Conservation (phyloP, 1,140 invertebrate genomes). For the Diorhabda elongata region DNA sequence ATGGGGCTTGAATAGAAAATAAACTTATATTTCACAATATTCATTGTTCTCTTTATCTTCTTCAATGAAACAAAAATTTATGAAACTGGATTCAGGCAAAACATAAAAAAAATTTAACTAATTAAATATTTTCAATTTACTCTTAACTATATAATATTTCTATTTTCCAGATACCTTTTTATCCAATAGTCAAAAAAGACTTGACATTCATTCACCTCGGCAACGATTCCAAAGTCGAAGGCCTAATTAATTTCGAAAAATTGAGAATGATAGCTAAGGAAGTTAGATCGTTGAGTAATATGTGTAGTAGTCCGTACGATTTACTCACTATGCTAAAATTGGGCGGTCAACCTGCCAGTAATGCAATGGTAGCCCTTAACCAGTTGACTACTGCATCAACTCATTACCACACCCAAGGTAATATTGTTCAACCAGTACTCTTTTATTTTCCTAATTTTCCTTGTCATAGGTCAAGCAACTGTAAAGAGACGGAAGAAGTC, state of each 20-base stretch:
- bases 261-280: conserved; percentile 98
- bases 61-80: no score
- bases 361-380: conserved; percentile 84
- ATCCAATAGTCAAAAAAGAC: conserved; percentile 95
- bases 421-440: no score
- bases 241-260: conserved; percentile 97
- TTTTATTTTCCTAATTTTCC: not conserved
- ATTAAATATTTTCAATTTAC: not conserved
- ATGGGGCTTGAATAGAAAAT: no score
- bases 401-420: conserved; percentile 43
- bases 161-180: conserved; percentile 82
- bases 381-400: conserved; percentile 70
- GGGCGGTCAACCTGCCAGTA: conserved; percentile 79
- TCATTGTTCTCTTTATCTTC: no score
- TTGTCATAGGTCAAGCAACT: conserved; percentile 63
- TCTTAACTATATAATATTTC: not conserved
- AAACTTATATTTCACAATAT: no score
- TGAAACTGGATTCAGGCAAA: no score
- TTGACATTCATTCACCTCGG: conserved; percentile 96
- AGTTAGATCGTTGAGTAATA: conserved; percentile 87
- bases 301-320: conserved; percentile 93
- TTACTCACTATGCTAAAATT: conserved; percentile 78
- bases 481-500: conserved; percentile 90
- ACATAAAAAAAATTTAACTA: no score
- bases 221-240: conserved; percentile 91